A percentile compares a stretch with the other conserved stretches of the same genome.
Evolutionary conservation across 2,113 vertebrate genomes (phyloP).

Genomic region (Paradisaea rubra): DNA sequence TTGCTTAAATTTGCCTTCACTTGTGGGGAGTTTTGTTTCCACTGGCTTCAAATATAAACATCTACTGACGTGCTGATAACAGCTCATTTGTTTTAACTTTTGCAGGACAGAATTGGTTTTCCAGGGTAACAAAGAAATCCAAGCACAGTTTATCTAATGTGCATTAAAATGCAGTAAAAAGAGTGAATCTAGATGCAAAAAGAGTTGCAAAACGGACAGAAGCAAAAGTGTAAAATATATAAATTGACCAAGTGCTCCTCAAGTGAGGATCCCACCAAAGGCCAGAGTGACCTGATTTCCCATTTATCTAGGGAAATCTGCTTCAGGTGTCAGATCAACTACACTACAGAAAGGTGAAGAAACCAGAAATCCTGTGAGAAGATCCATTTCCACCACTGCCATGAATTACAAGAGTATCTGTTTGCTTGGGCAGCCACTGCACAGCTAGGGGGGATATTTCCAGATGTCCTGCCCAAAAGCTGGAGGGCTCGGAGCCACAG

Average conservation of each 20-base stretch:
- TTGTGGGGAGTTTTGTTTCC: not conserved
- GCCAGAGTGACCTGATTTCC: not conserved
- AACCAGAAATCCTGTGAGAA: not conserved
- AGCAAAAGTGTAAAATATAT: not conserved
- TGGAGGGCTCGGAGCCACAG: not conserved
- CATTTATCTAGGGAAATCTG: not conserved
- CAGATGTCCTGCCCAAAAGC: not conserved
- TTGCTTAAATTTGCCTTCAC: not conserved
- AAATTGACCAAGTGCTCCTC: not conserved
- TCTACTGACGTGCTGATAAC: not conserved
- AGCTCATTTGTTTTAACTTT: not conserved
- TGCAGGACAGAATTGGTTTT: not conserved
- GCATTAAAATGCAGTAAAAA: not conserved
- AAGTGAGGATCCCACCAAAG: not conserved
- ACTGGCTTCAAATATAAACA: not conserved
- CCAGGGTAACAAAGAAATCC: not conserved
- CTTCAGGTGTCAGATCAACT: not conserved
- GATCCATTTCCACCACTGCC: not conserved
- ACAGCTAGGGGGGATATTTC: not conserved
- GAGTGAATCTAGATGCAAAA: not conserved
- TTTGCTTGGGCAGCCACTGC: not conserved
- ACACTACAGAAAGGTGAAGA: not conserved
- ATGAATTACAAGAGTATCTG: no score
- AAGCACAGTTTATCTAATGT: rapidly evolving
- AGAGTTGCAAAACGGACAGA: not conserved